phyloP scores from a whole-genome alignment of 2,888 invertebrate species.

The Pseudanteris insignis region DNA sequence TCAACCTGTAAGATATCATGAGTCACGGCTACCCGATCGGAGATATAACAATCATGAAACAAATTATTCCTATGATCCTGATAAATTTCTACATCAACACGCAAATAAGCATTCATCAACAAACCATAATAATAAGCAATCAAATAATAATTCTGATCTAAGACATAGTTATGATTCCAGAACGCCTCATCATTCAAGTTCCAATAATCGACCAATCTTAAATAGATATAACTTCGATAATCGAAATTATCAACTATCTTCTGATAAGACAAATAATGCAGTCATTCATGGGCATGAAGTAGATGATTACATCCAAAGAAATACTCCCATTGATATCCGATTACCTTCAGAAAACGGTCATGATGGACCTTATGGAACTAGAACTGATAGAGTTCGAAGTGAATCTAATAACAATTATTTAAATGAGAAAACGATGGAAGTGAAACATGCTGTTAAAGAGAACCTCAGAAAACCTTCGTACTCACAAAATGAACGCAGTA shows the following conservation, averaged over 20 bases:
- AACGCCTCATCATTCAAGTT: background rate
- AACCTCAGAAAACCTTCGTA: no score
- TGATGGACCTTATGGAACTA: conserved; percentile 7
- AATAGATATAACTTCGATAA: background rate
- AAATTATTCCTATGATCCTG: no score
- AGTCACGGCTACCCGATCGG: no score
- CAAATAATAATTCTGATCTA: no score
- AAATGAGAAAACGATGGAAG: no score
- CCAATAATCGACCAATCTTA: background rate
- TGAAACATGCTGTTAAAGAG: no score
- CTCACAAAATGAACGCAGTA: conserved; percentile 7
- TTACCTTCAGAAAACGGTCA: conserved; percentile 6
- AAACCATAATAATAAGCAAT: no score
- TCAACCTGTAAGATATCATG: no score
- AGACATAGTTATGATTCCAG: background rate
- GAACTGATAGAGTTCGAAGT: conserved; percentile 8
- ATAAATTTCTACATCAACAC: no score
- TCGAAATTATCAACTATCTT: background rate
- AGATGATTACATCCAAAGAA: conserved; percentile 53
- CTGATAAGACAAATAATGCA: background rate
- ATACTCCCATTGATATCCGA: conserved; percentile 51
- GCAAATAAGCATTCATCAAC: no score
- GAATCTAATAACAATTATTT: conserved; percentile 19
- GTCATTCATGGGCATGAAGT: conserved; percentile 7
- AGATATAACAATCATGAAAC: no score